Evolutionary conservation across 2,113 vertebrate genomes (phyloP).

Genomic region (Neodon shergylaensis): DNA sequence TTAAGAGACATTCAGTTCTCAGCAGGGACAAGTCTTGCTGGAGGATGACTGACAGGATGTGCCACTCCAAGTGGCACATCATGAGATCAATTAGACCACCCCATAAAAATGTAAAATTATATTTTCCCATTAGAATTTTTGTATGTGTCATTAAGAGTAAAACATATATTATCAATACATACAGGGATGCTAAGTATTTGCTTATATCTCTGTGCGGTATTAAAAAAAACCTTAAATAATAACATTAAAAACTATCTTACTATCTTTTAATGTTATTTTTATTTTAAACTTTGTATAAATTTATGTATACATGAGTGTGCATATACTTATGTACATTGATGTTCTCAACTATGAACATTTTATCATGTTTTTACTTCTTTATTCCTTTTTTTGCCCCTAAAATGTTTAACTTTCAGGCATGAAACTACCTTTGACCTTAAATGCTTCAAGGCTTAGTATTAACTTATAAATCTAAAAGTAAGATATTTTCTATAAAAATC

Average conservation of each 20-base stretch:
- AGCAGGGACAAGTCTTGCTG: not conserved
- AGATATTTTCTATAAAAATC: not conserved
- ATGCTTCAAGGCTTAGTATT: not conserved
- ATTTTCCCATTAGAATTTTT: constrained; percentile 18
- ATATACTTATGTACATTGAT: too few species aligned
- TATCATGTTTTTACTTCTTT: not conserved
- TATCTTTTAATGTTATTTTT: not conserved
- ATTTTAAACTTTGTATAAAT: not conserved
- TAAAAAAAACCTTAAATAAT: not conserved
- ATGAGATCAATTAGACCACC: not conserved
- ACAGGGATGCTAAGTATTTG: constrained; percentile 7
- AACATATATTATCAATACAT: constrained; percentile 2
- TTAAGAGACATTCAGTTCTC: not conserved
- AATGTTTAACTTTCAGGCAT: not conserved
- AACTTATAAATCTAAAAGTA: constrained; percentile 8
- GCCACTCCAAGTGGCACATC: not conserved
- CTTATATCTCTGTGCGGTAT: not conserved
- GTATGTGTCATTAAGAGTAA: constrained; percentile 7
- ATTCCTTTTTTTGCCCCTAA: not conserved
- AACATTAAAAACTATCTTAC: constrained; percentile 16
- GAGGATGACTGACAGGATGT: not conserved
- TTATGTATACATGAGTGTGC: not conserved
- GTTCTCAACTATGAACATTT: not conserved
- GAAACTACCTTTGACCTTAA: not conserved
- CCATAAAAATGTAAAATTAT: not conserved